Base-by-base conservation (phyloP, 1,140 invertebrate species). In the Zaprionus gabonicus region DNA sequence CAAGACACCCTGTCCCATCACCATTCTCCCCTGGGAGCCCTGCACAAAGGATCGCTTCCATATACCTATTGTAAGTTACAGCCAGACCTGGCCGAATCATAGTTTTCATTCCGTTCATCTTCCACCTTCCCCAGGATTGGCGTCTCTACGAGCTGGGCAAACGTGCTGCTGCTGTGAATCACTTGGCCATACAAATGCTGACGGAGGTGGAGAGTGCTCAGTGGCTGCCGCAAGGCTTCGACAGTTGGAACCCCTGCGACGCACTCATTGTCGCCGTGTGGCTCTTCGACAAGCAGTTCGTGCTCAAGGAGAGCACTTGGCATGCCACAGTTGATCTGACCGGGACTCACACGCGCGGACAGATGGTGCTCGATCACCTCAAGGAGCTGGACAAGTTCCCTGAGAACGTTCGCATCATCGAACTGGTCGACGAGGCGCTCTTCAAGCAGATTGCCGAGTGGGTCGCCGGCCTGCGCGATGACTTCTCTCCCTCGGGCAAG, bases 11-110 rank as follows among this genome's bases (percentile, higher is more conserved):
- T 95, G 94, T 71, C 95, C 94, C n/a, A 93, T 96, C 3, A 94
- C 92, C 72, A 91, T 96, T 34, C 82, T 96, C 6, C 95, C 96
- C 5, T 96, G 95, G 95, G 95, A 96, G 91, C 93, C 94, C 2
- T 95, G 94, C 71, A 78, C 94, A 9, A 70, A 82, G 27, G 92
- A 93, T 7, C 71, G 66, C 23, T 88, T 93, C 17, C 74, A 82
- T 71, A 93, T 95, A 51, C 78, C 93, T 59, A 92, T 94, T 77
- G 95, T 95, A 91, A 91, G 93, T 93, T 31, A 0, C 2, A 28
- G n/a, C 12, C 5, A 46, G n/a, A 10, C 1, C 3, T 31, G 4
- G 15, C 13, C 4, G 7, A 3, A 13, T 34, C 31, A 34, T 55
- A 9, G 4, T 66, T 38, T 13, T 23, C 58, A 4, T 12, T 28